These are phyloP conservation scores for Julus scanicus DNA, from an alignment of 2,888 invertebrate species.

Conservation along the genomic window DNA sequence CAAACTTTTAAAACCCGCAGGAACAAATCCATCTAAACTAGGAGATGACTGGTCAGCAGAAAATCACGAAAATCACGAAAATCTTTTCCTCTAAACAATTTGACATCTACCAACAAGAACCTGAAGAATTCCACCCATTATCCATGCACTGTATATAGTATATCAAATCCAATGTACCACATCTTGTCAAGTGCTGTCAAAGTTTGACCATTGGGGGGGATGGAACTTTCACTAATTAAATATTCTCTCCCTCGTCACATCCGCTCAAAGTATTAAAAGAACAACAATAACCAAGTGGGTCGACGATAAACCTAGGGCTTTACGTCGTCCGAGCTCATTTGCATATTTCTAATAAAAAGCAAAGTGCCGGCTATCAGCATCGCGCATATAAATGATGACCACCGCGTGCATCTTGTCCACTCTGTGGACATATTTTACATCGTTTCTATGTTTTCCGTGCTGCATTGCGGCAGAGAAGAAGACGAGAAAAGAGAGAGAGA, in stretches of 20 bases:
- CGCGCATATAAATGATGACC: background rate
- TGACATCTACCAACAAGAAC: no score
- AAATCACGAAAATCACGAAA: no score
- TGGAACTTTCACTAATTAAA: background rate
- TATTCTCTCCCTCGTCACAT: background rate
- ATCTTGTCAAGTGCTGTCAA: background rate
- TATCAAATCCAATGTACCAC: background rate
- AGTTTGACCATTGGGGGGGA: background rate
- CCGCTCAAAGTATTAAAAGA: background rate
- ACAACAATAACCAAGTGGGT: background rate
- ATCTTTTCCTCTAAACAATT: no score
- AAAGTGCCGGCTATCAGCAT: background rate
- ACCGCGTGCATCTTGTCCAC: background rate
- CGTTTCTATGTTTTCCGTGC: background rate
- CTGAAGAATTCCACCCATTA: no score
- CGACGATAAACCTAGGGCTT: background rate
- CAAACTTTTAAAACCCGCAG: no score
- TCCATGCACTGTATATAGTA: no score
- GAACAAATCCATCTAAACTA: no score
- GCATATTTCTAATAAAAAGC: constrained; percentile 1
- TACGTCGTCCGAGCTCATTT: background rate
- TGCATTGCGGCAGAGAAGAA: background rate
- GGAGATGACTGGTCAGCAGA: no score
- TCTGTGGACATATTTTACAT: background rate
- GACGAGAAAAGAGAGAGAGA: background rate